Base-by-base conservation (phyloP, 2,113 vertebrate genomes). In the Lutjanus erythropterus region DNA sequence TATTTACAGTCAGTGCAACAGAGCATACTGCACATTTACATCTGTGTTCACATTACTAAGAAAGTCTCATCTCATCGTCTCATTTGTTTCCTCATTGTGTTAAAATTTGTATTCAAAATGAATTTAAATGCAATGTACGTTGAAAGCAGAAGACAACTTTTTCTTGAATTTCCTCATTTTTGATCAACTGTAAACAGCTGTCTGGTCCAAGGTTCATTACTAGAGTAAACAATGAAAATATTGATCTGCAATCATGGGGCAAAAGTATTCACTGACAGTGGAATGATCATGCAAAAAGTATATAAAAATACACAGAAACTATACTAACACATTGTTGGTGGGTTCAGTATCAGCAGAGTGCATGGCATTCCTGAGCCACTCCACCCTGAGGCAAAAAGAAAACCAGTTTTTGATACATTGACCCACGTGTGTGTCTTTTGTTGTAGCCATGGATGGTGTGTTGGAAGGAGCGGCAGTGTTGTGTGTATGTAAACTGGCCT, bases 401-500 rank as follows among this genome's bases (percentile, higher is more conserved):
- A 91, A 75, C 61, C 62, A 31, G 73, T 85, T 70, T 74, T 31
- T 66, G 0, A 60, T 42, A 46, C 9, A 10, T 35, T 67, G 16
- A 53, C 19, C 12, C 2, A 27, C 42, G 15, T 67, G 59, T 37
- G 1, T 35, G 29, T 84, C 33, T 65, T 23, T 25, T 47, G 10
- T 77, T 83, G 18, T 46, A 89, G 91, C 53, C 53, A 96, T 95
- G 94, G 94, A 94, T n/a, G 92, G 88, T 1, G 80, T 94, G 75
- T 71, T 94, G 89, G 89, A 91, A 66, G 81, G 62, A 50, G 90
- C 92, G 0, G 73, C 84, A 3, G 42, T 71, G 56, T 60, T 95
- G 81, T 93, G 90, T 50, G n/a, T 69, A 16, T 93, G 87, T 33
- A 96, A 95, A 83, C 70, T 93, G 72, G 75, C 64, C 72, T 87